Conservation (phyloP, 2,888 invertebrate species). For the Scaptomyza reducta region DNA sequence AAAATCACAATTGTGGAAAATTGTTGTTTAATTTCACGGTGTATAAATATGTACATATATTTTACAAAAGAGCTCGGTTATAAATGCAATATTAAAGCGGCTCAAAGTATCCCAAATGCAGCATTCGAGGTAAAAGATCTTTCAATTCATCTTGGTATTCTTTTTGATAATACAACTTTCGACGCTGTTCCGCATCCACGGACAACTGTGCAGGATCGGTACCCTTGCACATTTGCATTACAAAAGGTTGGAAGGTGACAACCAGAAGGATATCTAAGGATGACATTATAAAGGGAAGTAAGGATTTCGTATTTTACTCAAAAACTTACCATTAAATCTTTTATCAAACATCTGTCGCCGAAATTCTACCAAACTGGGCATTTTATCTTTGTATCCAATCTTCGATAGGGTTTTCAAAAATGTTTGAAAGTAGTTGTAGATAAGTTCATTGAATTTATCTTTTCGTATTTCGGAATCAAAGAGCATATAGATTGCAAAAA, state of each 20-base stretch:
- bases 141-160: slow-evolving; percentile 33
- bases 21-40: background rate
- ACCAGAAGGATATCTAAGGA: slow-evolving; percentile 38
- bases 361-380: slow-evolving; percentile 62
- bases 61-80: background rate
- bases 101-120: slow-evolving; percentile 42
- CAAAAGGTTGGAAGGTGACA: slow-evolving; percentile 28
- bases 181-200: slow-evolving; percentile 3
- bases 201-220: slow-evolving; percentile 20
- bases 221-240: slow-evolving; percentile 35
- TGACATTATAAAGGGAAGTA: background rate
- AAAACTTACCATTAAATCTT: slow-evolving; percentile 52
- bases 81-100: background rate
- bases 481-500: slow-evolving; percentile 65
- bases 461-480: slow-evolving; percentile 53
- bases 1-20: background rate
- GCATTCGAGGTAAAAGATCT: slow-evolving; percentile 38
- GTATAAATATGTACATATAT: background rate
- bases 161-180: slow-evolving; percentile 19
- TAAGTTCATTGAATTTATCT: slow-evolving; percentile 52
- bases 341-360: slow-evolving; percentile 51
- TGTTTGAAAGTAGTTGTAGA: slow-evolving; percentile 56
- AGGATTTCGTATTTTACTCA: slow-evolving; percentile 8
- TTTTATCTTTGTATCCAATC: slow-evolving; percentile 57
- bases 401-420: slow-evolving; percentile 52